Evolutionary conservation across 2,113 vertebrate genomes (phyloP).

Genomic region (Apistogramma diplotaenia): DNA sequence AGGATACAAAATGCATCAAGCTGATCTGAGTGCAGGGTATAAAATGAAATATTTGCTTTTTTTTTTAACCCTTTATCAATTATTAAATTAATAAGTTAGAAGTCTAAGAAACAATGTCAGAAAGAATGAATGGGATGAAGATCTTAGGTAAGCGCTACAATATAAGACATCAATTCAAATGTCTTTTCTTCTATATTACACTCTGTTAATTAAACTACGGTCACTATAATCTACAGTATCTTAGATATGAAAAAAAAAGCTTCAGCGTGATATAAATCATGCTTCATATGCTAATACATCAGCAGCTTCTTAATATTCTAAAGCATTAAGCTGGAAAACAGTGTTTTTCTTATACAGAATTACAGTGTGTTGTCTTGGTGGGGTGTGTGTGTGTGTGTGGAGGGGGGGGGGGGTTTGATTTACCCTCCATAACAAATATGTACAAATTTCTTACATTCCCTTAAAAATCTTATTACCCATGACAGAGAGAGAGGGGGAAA

Average conservation of each 20-base stretch:
- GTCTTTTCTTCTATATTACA: neutral
- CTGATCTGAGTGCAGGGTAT: neutral
- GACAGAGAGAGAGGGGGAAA: neutral
- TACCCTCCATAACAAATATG: neutral
- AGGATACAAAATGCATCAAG: neutral
- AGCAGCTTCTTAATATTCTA: neutral
- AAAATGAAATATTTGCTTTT: neutral
- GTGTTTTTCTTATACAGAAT: neutral
- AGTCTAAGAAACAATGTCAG: neutral
- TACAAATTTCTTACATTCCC: neutral
- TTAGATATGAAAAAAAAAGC: neutral
- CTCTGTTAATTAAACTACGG: neutral
- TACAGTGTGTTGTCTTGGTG: neutral
- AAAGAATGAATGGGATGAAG: neutral
- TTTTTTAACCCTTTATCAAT: neutral
- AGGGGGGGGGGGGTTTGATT: too few relatives aligned
- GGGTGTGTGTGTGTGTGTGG: too few relatives aligned
- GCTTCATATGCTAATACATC: neutral
- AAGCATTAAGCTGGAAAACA: neutral
- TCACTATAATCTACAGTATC: neutral
- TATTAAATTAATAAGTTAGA: neutral
- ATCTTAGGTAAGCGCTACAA: neutral
- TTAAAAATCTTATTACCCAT: neutral
- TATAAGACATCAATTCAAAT: neutral
- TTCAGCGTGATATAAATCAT: neutral